phyloP scores from a whole-genome alignment of 2,888 invertebrate species.

The Rotaria socialis region DNA sequence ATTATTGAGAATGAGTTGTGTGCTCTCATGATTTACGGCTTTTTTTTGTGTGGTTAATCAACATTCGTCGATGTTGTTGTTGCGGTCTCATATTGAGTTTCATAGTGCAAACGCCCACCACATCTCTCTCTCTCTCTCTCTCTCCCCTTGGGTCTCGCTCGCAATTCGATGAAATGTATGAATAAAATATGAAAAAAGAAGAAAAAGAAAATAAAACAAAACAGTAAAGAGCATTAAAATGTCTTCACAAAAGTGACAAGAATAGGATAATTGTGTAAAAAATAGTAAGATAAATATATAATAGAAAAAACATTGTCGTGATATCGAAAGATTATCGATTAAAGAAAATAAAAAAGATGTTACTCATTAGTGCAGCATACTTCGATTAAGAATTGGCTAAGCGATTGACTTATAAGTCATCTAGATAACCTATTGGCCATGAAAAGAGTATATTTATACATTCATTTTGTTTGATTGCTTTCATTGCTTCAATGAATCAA shows the following conservation, averaged over 20 bases:
- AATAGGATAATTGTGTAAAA: neutral
- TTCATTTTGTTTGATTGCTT: slow-evolving; percentile 5
- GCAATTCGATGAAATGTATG: neutral
- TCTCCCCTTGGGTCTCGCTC: neutral
- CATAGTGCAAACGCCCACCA: neutral
- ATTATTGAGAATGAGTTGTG: slow-evolving; percentile 8
- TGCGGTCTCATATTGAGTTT: slow-evolving; percentile 10
- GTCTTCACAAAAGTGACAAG: neutral
- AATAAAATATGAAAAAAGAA: neutral
- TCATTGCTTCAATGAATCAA: neutral
- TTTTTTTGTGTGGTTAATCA: slow-evolving; percentile 9
- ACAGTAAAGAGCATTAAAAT: neutral
- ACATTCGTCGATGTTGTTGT: neutral
- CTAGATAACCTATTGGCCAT: slow-evolving; percentile 14
- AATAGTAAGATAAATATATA: neutral
- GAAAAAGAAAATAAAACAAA: neutral
- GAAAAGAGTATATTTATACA: slow-evolving; percentile 9
- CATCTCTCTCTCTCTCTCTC: neutral
- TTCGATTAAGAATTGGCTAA: neutral
- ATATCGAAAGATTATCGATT: neutral
- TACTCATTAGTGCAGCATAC: neutral
- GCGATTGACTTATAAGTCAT: slow-evolving; percentile 7
- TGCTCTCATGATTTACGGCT: slow-evolving; percentile 14
- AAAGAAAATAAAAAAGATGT: neutral
- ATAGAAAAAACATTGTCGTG: neutral